phyloP scores from a whole-genome alignment of 2,113 vertebrate genomes.

The Sylvietta virens region DNA sequence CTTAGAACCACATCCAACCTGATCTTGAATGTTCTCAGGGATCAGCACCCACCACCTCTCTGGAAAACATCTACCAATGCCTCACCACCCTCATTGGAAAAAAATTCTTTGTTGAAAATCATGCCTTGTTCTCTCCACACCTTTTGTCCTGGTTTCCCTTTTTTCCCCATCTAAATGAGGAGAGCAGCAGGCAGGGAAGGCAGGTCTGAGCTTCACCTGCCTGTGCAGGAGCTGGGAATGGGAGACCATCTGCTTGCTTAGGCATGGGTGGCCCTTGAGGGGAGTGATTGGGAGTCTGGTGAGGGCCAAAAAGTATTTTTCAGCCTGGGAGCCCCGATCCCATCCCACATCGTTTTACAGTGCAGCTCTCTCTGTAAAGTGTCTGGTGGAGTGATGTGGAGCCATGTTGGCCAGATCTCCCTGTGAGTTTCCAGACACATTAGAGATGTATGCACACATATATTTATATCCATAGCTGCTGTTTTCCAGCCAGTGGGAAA shows the following conservation, averaged over 20 bases:
- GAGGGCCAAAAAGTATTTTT: not conserved
- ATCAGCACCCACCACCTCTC: not conserved
- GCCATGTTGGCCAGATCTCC: not conserved
- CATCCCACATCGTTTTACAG: not conserved
- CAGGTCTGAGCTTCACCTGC: not conserved
- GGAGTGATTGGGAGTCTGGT: not conserved
- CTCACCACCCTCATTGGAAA: not conserved
- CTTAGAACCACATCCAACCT: not conserved
- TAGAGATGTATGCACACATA: not conserved
- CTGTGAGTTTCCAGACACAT: not conserved
- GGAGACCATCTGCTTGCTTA: not conserved
- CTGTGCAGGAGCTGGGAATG: not conserved
- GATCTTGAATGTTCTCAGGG: not conserved
- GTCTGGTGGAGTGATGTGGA: not conserved
- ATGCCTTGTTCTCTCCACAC: not conserved
- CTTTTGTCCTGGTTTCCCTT: not conserved
- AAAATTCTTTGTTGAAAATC: not conserved
- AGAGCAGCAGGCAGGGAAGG: not conserved
- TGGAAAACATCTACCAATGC: not conserved
- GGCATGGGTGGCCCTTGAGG: not conserved
- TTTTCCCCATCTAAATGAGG: not conserved
- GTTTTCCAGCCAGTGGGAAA: constrained; percentile 9
- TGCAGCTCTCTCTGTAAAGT: not conserved
- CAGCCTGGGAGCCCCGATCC: not conserved
- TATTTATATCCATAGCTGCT: not conserved